Evolutionary conservation across 2,797 vertebrate genomes (phyloP).

Genomic region (Anas bernieri): DNA sequence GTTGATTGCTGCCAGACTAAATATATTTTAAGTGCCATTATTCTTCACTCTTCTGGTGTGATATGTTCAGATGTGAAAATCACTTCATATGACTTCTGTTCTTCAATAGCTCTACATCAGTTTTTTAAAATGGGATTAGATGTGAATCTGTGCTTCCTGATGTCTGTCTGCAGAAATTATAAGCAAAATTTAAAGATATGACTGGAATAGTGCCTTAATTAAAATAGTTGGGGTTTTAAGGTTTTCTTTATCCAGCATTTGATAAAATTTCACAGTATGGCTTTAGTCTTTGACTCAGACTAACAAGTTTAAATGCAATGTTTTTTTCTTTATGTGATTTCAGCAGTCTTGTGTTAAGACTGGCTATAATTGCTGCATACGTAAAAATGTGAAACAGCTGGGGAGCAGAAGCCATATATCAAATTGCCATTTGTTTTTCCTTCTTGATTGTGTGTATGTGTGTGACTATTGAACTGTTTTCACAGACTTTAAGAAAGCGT

Average conservation of each 20-base stretch:
- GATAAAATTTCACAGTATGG: not conserved
- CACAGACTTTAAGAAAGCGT: slow-evolving; percentile 12
- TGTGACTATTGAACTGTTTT: slow-evolving; percentile 49
- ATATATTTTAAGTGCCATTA: slow-evolving; percentile 55
- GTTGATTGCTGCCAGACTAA: slow-evolving; percentile 28
- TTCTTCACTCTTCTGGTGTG: slow-evolving; percentile 65
- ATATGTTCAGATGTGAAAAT: slow-evolving; percentile 55
- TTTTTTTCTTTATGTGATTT: not conserved
- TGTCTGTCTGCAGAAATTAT: not conserved
- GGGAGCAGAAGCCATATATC: slow-evolving; percentile 45
- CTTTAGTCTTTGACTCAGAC: not conserved
- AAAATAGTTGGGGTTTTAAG: not conserved
- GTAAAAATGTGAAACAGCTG: not conserved
- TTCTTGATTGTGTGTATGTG: slow-evolving; percentile 19
- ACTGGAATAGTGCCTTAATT: not conserved
- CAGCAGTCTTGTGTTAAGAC: not conserved
- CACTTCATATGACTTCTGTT: slow-evolving; percentile 58
- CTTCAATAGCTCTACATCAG: not conserved
- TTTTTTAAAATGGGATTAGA: not conserved
- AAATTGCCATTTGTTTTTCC: slow-evolving; percentile 46
- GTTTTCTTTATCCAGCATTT: not conserved
- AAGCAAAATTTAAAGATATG: not conserved
- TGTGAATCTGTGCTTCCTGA: not conserved
- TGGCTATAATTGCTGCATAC: not conserved
- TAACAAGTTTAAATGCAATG: not conserved